Evolutionary conservation across 2,888 invertebrate genomes (phyloP), one percentile per base, ranked within the genome.

Genomic region (Macrosiphum euphorbiae): DNA sequence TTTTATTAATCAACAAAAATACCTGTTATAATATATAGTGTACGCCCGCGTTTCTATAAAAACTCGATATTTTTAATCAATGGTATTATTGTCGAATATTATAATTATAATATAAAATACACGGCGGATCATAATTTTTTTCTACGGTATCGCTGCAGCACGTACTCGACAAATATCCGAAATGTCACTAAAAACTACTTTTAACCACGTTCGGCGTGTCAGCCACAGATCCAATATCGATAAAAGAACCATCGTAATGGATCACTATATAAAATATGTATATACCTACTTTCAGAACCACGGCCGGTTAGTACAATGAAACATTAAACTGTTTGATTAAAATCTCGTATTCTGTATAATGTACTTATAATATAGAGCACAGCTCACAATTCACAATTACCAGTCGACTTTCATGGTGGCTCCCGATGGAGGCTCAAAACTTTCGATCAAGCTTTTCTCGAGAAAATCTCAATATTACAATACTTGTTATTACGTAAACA

Each of bases 1-100:
- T 78, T 78, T 41, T 78, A 78, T 78, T 78, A 78, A 20, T 78
- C 78, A 78, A 78, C 20, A 78, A 78, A 78, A 78, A 78, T 78
- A 78, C 35, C 78, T 78, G 20, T 35, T 78, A 78, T 41, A 67
- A 16, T n/a, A 16, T n/a, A 61, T 28, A 67, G 67, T n/a, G n/a
- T n/a, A n/a, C 16, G 13, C 78, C 20, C 20, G 35, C 20, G 78
- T 20, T 78, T 41, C 35, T 8, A 78, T 35, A 78, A 35, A 78
- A 78, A 78, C 35, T 78, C 78, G 35, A 35, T 35, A 78, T 78
- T 78, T 78, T 78, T 78, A 35, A 78, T 78, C 78, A 78, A 78
- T 35, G 35, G 8, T 20, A 2, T 20, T 35, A 78, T 35, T 35
- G 7, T 78, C 35, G 35, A 78, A 78, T 78, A 78, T 78, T 78